These are phyloP conservation scores for Pomatorhinus ruficollis DNA, from an alignment of 2,113 vertebrate genomes.

Conservation along the genomic window DNA sequence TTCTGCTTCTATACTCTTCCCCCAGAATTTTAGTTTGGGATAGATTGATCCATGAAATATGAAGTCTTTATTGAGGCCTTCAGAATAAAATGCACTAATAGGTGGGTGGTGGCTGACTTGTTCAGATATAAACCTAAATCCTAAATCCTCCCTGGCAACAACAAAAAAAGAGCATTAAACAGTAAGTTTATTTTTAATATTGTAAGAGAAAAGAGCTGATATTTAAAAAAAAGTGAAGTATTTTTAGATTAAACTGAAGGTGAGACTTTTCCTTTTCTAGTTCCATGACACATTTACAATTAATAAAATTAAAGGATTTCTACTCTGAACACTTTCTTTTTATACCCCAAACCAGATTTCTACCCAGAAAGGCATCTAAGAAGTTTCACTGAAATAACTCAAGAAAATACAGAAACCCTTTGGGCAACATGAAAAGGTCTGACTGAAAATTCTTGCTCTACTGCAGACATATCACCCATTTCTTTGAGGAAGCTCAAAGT, in stretches of 20 bases:
- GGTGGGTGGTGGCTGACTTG: conserved; percentile 98
- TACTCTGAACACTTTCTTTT: neutral
- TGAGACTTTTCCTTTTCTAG: neutral
- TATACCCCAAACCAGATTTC: neutral
- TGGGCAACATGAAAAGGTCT: neutral
- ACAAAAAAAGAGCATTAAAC: neutral
- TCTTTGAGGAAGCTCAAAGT: neutral
- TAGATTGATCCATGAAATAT: conserved; percentile 95
- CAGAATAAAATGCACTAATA: conserved; percentile 90
- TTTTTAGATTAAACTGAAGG: neutral
- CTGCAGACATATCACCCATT: neutral
- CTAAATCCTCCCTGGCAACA: conserved; percentile 85
- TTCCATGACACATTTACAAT: neutral
- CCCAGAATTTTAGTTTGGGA: conserved; percentile 97
- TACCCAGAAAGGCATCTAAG: neutral
- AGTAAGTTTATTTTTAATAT: neutral
- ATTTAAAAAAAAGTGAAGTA: neutral
- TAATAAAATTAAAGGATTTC: neutral
- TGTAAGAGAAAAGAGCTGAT: neutral
- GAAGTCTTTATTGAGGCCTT: conserved; percentile 91
- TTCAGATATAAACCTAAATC: conserved; percentile 92
- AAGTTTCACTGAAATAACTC: neutral
- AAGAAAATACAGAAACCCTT: neutral
- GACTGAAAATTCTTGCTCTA: neutral
- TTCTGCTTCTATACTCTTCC: conserved; percentile 96